Conservation (phyloP, 2,888 invertebrate species). For the Cataglyphis albicans region DNA sequence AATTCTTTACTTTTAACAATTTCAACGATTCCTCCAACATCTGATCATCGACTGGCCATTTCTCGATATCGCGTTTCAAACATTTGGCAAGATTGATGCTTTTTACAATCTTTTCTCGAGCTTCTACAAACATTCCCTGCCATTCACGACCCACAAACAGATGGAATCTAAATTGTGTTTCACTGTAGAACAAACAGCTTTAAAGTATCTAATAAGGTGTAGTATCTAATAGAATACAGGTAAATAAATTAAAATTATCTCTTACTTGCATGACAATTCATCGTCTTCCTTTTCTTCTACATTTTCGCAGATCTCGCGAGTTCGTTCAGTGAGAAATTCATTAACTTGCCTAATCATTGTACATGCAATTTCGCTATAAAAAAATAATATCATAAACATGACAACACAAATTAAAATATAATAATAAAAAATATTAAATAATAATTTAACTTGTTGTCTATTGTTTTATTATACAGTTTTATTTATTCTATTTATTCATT, state of each 20-base stretch:
- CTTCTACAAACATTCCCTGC: constrained; percentile 92
- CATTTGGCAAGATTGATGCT: constrained; percentile 94
- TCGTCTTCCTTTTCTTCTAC: constrained; percentile 70
- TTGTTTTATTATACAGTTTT: neutral
- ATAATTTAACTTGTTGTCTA: neutral
- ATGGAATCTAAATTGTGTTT: constrained; percentile 86
- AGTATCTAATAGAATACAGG: neutral
- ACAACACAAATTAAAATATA: neutral
- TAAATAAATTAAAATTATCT: constrained; percentile 38
- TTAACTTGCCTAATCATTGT: constrained; percentile 87
- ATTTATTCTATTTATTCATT: neutral
- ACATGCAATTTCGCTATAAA: constrained; percentile 86
- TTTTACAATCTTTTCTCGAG: constrained; percentile 93
- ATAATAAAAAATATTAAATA: constrained; percentile 10
- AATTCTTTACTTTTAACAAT: constrained; percentile 86
- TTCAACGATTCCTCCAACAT: constrained; percentile 89
- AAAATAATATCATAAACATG: constrained; percentile 37
- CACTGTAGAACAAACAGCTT: constrained; percentile 55
- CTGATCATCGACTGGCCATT: constrained; percentile 87
- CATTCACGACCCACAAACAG: constrained; percentile 91
- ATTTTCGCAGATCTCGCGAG: constrained; percentile 80
- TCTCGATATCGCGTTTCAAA: constrained; percentile 90
- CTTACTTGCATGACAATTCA: constrained; percentile 74
- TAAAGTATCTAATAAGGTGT: constrained; percentile 5
- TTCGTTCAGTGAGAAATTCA: constrained; percentile 86